Base-by-base conservation (phyloP, 1,140 invertebrate genomes). In the Cryptotermes secundus region DNA sequence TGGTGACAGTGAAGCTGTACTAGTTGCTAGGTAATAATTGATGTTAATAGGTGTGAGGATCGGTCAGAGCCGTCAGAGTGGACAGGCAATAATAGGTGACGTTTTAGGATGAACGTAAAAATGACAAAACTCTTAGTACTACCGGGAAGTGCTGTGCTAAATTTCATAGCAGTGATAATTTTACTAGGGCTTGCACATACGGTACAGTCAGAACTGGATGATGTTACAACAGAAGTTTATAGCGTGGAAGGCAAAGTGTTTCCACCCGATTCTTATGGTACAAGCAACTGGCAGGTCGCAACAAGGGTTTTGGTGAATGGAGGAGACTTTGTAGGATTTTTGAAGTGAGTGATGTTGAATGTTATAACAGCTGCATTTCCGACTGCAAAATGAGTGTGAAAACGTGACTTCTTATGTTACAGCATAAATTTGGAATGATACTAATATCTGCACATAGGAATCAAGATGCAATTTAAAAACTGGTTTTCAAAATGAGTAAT, bases 281-380 rank as follows among this genome's bases (percentile, higher is more conserved):
- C 87, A 84, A 88, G 88, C 9, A 94, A 93, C 86, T 98, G 96
- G 96, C 93, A 96, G 88, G 89, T 93, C 9, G 92, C 93, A 86
- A 96, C 96, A 10, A 92, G 94, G 85, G 91, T 99, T 19, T 93
- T 97, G 87, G 94, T 97, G 2, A 98, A 98, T 88, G 96, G 96
- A 36, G 97, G 96, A 22, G 94, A 97, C 89, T 95, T 94, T 88
- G 92, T 96, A 87, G 97, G 96, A 81, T 98, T 97, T 89, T 89
- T 98, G 24, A 93, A 91, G 93, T 94, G 90, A 88, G 84, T 42
- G 19, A 36, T n/a, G 2, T 22, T 19, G 16, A 80, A 34, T 45
- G 34, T 34, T 83, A 4, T 80, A 34, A 24, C 12, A 80, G 35
- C 9, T 26, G 24, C 12, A 2, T 80, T 12, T 45, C 9, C 45